Percentiles rank a stretch among this genome's conserved stretches.
These are phyloP conservation scores for Sisor rabdophorus DNA, from an alignment of 2,113 vertebrate genomes.

Conservation along the genomic window DNA sequence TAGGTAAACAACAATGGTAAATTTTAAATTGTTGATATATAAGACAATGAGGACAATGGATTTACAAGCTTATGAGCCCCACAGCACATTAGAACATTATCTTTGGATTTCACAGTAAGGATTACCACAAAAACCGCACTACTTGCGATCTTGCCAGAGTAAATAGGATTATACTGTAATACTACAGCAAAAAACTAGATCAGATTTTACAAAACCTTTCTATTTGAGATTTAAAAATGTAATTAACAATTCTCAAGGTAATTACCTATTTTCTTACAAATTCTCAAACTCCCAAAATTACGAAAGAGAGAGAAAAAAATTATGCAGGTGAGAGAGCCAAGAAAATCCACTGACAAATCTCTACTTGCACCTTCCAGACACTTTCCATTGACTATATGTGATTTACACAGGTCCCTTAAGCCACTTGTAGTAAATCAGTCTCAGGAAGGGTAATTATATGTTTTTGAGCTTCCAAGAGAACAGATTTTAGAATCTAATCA, in stretches of 20 bases:
- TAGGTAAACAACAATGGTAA: neutral
- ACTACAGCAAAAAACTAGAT: slow-evolving; percentile 12
- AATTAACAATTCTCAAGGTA: neutral
- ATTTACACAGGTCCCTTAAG: slow-evolving; percentile 53
- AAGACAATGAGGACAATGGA: neutral
- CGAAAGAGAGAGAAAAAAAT: neutral
- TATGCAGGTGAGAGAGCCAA: neutral
- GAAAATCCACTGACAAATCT: slow-evolving; percentile 36
- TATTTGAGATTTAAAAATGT: neutral
- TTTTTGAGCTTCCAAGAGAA: slow-evolving; percentile 24
- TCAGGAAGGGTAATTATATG: slow-evolving; percentile 54
- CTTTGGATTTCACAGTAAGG: slow-evolving; percentile 36
- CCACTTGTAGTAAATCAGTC: slow-evolving; percentile 49
- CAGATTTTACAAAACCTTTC: neutral
- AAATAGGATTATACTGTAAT: slow-evolving; percentile 31
- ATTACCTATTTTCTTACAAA: neutral
- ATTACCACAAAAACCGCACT: slow-evolving; percentile 46
- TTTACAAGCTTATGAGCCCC: slow-evolving; percentile 3
- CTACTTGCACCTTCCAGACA: slow-evolving; percentile 23
- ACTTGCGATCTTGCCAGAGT: slow-evolving; percentile 4
- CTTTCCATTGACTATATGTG: slow-evolving; percentile 45
- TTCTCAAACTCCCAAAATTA: neutral
- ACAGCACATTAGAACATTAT: slow-evolving; percentile 28
- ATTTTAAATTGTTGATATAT: neutral
- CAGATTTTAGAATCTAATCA: slow-evolving; percentile 16